Evolutionary conservation across 1,140 invertebrate species (phyloP), one percentile per base, ranked within the genome.

Genomic region (Chelonus insularis): DNA sequence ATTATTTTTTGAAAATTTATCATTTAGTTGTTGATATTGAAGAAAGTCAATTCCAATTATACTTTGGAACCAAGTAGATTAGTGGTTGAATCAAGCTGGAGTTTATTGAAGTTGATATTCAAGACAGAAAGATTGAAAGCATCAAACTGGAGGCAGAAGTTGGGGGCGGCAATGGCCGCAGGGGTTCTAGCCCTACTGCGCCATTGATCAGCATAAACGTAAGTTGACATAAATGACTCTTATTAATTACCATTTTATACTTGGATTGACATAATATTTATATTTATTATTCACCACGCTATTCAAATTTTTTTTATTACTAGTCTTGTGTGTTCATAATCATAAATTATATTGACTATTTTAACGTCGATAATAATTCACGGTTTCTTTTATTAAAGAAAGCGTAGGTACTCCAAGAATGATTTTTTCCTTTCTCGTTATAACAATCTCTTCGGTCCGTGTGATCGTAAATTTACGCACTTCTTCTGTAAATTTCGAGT

Each of bases 101-200:
- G 34, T 34, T 37, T 48, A 23, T 34, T 50, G n/a, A 59, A 25
- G 8, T 34, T 23, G n/a, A 59, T 37, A 12, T 34, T 23, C 16
- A 55, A 59, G 34, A 36, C 14, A 43, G 43, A 23, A 48, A 39
- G 45, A 61, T 34, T 12, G 47, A 67, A 67, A 37, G 59, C 71
- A 63, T 48, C 77, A 79, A 76, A 39, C 77, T 80, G 78, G 77
- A 79, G 74, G 74, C 78, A 52, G 78, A 77, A 61, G 55, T 78
- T 59, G 73, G 73, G 70, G 62, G 72, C 69, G 69, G 69, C 68
- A 60, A 66, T 18, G 67, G 73, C 73, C 78, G 77, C 70, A 72
- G 77, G 74, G 78, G 70, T 68, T 57, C 68, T 56, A 78, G 75
- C 68, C 74, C 76, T 41, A 67, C 75, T 60, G 68, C 72, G 48